Evolutionary conservation across 1,140 invertebrate genomes (phyloP), one percentile per base, ranked within the genome.

Genomic region (Drosophila subobscura): DNA sequence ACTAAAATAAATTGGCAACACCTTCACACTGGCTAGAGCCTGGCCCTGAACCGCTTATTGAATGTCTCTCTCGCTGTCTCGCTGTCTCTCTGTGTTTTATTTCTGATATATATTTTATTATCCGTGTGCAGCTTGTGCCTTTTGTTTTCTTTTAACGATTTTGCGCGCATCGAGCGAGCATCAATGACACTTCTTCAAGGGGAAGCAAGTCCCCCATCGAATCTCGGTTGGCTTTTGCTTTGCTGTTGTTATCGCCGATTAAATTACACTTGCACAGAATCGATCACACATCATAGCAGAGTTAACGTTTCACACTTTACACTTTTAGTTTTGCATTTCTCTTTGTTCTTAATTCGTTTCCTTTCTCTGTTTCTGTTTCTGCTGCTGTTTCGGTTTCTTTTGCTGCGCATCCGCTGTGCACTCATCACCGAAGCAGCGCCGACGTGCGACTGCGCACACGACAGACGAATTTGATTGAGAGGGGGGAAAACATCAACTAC

Each of bases 41-140:
- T 75, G 79, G 74, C 83, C 81, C 83, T 85, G 81, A 85, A 74
- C 81, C 70, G 81, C 81, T 85, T 86, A 88, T 81, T 81, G 73
- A 86, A 81, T 85, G 77, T 67, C 77, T 78, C 61, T 44, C 59
- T 45, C 42, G 55, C 65, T 33, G 12, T 63, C 41, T 29, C 65
- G 53, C 33, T 55, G 61, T 41, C 12, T 60, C 44, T 49, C 53
- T 65, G 41, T 67, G 8, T 55, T 54, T 53, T 59, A 52, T 54
- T 50, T 23, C 44, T 16, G 16, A 47, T 54, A 29, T 54, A 27
- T 51, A 33, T 51, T 40, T 44, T 63, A 49, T 27, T 40, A 64
- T 46, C 45, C 56, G 54, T 56, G 54, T 61, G 49, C 40, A 71
- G 50, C 57, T 54, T 42, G 20, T 59, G 55, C n/a, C 40, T 42